A percentile compares a stretch with the other conserved stretches of the same genome.
phyloP scores from a whole-genome alignment of 1,140 invertebrate species.

The Gryon sp. region DNA sequence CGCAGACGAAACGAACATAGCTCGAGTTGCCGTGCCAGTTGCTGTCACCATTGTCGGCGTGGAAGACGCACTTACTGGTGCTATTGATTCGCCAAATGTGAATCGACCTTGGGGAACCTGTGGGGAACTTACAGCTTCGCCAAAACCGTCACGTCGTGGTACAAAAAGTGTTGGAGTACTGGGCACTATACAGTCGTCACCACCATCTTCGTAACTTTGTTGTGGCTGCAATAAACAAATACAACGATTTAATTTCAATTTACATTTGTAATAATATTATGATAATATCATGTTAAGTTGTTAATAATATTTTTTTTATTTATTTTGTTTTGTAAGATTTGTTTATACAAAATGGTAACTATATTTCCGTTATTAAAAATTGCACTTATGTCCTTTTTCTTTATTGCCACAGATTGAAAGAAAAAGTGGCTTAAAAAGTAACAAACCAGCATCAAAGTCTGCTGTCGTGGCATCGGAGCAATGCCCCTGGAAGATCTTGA shows the following conservation, averaged over 20 bases:
- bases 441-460: constrained; percentile 73
- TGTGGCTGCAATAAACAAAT: constrained; percentile 75
- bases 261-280: too few species aligned
- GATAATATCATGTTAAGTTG: too few species aligned
- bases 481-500: constrained; percentile 74
- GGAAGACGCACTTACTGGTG: constrained; percentile 71
- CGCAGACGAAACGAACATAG: constrained; percentile 71
- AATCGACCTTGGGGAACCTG: constrained; percentile 86
- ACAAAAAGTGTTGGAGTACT: constrained; percentile 93
- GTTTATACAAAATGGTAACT: too few species aligned
- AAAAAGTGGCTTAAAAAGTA: background rate
- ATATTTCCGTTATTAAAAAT: too few species aligned
- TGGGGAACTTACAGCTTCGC: constrained; percentile 94
- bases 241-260: too few species aligned
- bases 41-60: constrained; percentile 69
- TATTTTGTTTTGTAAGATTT: too few species aligned
- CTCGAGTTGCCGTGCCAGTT: constrained; percentile 66
- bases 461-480: constrained; percentile 74
- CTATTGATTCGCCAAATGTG: constrained; percentile 84
- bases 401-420: too few species aligned
- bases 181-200: constrained; percentile 93
- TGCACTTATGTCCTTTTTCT: too few species aligned
- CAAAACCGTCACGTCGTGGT: constrained; percentile 92
- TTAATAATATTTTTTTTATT: too few species aligned
- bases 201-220: constrained; percentile 84